Base-by-base conservation (phyloP, 1,140 invertebrate species). In the Macrotrachela quadricornifera region DNA sequence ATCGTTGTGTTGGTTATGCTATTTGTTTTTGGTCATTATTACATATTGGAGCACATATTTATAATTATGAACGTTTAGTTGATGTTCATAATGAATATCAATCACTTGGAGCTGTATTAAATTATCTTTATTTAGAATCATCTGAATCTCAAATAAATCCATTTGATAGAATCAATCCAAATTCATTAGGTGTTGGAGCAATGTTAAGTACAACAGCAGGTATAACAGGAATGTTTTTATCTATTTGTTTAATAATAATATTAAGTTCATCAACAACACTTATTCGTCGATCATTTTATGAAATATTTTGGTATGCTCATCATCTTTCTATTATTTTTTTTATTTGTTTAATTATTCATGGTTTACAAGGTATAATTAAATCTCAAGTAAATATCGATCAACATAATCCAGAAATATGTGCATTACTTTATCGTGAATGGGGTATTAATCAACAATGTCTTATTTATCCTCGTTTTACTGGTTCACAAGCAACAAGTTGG, bases 271-370 rank as follows among this genome's bases (percentile, higher is more conserved):
- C 68, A 10, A 69, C 66, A 37, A 64, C 65, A 57, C 56, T 63
- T 17, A 64, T 70, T 47, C 66, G 67, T 52, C 59, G 61, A 13
- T 66, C 62, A 6, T 68, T 66, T 50, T 69, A 65, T 63, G 67
- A 70, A 55, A 54, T 69, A 21, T 70, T 70, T 53, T 69, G 67
- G 67, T 69, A 62, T 57, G 67, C 63, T n/a, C 68, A 70, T 59
- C 66, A 70, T 30, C 8, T 30, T 30, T 30, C 8, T 30, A 30
- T 30, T 4, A 30, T 30, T 30, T 30, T 30, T 30, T 30, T 30
- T 30, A 30, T 30, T 30, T 30, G 21, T 30, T 30, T 30, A 30
- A 30, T 30, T 30, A 30, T 30, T 30, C 21, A 30, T 30, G 21
- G 21, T 30, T 30, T 30, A 4, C 21, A 30, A 42, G 41, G 15